phyloP scores from a whole-genome alignment of 2,797 vertebrate genomes.

The Acipenser transmontanus region DNA sequence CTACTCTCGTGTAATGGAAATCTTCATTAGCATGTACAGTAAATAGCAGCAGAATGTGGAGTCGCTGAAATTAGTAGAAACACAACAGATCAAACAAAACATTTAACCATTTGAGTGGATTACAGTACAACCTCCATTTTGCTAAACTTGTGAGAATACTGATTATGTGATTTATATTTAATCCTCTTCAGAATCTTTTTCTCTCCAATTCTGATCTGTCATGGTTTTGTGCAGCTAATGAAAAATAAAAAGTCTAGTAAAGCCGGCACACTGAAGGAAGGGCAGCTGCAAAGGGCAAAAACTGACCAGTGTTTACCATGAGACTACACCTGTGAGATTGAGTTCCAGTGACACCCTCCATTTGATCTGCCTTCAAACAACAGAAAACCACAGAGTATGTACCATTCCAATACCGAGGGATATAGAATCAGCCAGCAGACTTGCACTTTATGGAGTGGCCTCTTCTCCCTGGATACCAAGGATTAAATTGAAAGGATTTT shows the following conservation, averaged over 20 bases:
- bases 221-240: too few species aligned
- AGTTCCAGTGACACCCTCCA: slow-evolving; percentile 27
- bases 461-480: slow-evolving; percentile 26
- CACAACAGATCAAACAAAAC: too few species aligned
- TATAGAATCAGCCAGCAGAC: slow-evolving; percentile 27
- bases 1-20: too few species aligned
- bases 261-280: not conserved
- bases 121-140: too few species aligned
- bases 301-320: slow-evolving; percentile 23
- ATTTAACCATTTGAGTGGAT: too few species aligned
- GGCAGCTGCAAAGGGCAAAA: slow-evolving; percentile 14
- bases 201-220: too few species aligned
- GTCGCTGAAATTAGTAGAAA: too few species aligned
- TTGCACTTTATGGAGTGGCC: slow-evolving; percentile 24
- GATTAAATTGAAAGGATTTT: slow-evolving; percentile 22
- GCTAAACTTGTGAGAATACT: too few species aligned
- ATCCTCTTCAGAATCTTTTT: not conserved
- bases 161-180: too few species aligned
- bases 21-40: too few species aligned
- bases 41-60: too few species aligned
- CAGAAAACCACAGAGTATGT: slow-evolving; percentile 23
- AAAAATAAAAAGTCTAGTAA: not conserved
- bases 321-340: slow-evolving; percentile 25
- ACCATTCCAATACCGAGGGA: slow-evolving; percentile 28
- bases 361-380: slow-evolving; percentile 28